Evolutionary conservation across 2,888 invertebrate genomes (phyloP), one percentile per base, ranked within the genome.

Genomic region (Meiosimyza platycephala): DNA sequence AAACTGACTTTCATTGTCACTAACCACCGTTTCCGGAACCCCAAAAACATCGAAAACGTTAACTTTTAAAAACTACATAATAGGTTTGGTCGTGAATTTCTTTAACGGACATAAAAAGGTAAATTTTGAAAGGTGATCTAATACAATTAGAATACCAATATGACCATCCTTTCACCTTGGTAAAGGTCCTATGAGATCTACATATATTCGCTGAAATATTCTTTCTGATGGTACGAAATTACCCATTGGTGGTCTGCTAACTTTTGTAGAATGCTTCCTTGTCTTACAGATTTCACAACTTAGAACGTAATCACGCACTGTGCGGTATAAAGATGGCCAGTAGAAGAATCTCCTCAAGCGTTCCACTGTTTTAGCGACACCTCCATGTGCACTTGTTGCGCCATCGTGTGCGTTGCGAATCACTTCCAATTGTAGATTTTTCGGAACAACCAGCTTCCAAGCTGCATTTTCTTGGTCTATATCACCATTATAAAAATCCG

Each of bases 1-100:
- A 51, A 73, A 75, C 50, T 75, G 73, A n/a, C 65, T 59, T 0
- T 71, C 72, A 28, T 75, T 75, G 22, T 75, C 72, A 1, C 69
- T 67, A 2, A 13, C 62, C 13, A 63, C 15, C 1, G n/a, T 33
- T 47, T n/a, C 59, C 16, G 54, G 59, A n/a, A n/a, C n/a, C n/a
- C n/a, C n/a, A n/a, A n/a, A n/a, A n/a, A n/a, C n/a, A n/a, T n/a
- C n/a, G n/a, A n/a, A n/a, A n/a, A n/a, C n/a, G n/a, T n/a, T n/a
- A n/a, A n/a, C n/a, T n/a, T n/a, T n/a, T n/a, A n/a, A n/a, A n/a
- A n/a, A n/a, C n/a, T n/a, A n/a, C n/a, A n/a, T n/a, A n/a, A n/a
- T n/a, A n/a, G n/a, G n/a, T n/a, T n/a, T n/a, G n/a, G n/a, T n/a
- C n/a, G n/a, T n/a, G n/a, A n/a, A n/a, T n/a, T n/a, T n/a, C n/a